Conservation (phyloP, 2,888 invertebrate genomes). For the Coleophora deauratella region DNA sequence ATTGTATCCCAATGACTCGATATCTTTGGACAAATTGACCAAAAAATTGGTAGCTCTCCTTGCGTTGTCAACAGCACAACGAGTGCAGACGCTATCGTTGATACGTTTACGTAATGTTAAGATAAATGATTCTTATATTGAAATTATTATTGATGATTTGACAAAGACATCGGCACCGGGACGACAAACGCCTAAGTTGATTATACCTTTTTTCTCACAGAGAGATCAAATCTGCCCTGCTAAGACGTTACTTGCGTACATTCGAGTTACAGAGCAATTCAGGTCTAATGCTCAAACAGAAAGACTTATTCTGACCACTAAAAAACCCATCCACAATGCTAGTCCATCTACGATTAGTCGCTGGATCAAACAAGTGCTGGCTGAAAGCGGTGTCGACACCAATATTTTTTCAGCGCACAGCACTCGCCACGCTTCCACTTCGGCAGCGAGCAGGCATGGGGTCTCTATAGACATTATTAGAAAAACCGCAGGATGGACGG, state of each 20-base stretch:
- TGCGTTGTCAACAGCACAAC: constrained; percentile 8
- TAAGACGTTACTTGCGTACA: neutral
- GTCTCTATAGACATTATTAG: constrained; percentile 1
- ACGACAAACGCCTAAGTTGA: neutral
- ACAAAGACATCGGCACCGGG: constrained; percentile 3
- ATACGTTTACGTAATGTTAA: constrained; percentile 5
- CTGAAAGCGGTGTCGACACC: constrained; percentile 6
- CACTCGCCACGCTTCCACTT: constrained; percentile 10
- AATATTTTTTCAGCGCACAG: constrained; percentile 8
- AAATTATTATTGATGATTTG: constrained; percentile 1
- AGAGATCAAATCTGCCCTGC: constrained; percentile 3
- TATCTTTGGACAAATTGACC: neutral
- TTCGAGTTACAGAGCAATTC: too few species aligned
- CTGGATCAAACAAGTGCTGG: constrained; percentile 1
- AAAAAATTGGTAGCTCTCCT: constrained; percentile 3
- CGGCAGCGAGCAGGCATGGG: constrained; percentile 2
- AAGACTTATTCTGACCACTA: constrained; percentile 2
- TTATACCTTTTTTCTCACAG: constrained; percentile 2
- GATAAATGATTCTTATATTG: constrained; percentile 1
- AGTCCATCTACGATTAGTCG: constrained; percentile 1
- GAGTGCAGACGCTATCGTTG: constrained; percentile 6
- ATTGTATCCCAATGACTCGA: neutral
- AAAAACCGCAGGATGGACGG: constrained; percentile 3
- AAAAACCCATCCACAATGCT: constrained; percentile 2
- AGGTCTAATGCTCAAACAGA: too few species aligned